phyloP scores from a whole-genome alignment of 2,888 invertebrate genomes.

The Oxycera nigricornis region DNA sequence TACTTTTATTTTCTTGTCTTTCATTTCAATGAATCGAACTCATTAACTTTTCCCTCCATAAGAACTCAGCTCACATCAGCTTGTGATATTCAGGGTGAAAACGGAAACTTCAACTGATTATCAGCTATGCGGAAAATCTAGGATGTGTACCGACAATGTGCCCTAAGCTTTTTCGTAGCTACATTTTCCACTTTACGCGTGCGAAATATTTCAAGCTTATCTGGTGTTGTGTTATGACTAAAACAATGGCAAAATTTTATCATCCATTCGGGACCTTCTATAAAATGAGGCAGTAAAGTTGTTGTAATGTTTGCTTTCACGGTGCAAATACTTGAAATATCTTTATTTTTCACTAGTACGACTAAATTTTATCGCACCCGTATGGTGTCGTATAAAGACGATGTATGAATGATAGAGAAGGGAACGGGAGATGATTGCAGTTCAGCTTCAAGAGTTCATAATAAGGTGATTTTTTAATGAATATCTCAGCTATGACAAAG shows the following conservation, averaged over 20 bases:
- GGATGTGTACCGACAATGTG: not conserved
- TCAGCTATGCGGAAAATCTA: not conserved
- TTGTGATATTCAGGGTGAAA: not conserved
- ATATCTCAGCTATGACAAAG: no score
- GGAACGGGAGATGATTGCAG: no score
- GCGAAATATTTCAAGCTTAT: not conserved
- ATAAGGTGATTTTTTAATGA: no score
- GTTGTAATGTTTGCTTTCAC: constrained; percentile 44
- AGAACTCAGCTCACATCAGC: not conserved
- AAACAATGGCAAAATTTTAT: constrained; percentile 32
- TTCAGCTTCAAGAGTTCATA: no score
- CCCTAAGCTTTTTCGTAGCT: not conserved
- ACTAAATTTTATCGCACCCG: no score
- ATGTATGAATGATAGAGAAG: no score
- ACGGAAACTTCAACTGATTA: not conserved
- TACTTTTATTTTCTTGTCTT: not conserved
- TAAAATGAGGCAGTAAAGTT: constrained; percentile 46
- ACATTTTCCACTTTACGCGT: constrained; percentile 21
- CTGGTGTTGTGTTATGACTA: not conserved
- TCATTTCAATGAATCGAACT: constrained; percentile 10
- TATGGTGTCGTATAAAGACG: no score
- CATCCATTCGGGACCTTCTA: constrained; percentile 39
- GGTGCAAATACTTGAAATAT: constrained; percentile 35
- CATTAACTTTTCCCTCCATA: constrained; percentile 14
- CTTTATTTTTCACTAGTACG: no score